phyloP scores from a whole-genome alignment of 1,140 invertebrate species.

The Archegozetes longisetosus region DNA sequence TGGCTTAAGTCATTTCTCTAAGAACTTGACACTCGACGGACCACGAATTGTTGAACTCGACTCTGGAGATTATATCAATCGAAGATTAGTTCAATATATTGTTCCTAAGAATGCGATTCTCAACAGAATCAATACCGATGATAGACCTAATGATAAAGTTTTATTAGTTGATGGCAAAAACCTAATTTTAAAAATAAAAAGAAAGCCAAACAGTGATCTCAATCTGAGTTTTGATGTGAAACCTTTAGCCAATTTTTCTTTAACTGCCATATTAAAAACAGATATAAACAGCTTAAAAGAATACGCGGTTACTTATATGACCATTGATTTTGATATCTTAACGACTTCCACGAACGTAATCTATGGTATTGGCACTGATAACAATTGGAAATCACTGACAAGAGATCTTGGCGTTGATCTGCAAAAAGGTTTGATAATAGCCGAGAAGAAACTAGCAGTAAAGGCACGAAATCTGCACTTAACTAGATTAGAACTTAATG shows the following conservation, averaged over 20 bases:
- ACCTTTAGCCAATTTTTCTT: conserved; percentile 47
- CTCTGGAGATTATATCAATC: background rate
- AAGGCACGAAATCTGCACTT: conserved; percentile 27
- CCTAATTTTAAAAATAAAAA: background rate
- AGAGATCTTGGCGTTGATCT: conserved; percentile 79
- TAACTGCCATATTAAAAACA: conserved; percentile 54
- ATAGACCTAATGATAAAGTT: conserved; percentile 2
- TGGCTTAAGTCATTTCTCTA: conserved; percentile 90
- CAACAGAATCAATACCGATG: background rate
- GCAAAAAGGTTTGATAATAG: conserved; percentile 57
- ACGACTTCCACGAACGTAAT: conserved; percentile 55
- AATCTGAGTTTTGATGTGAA: conserved; percentile 15
- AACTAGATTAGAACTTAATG: conserved; percentile 53
- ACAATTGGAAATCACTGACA: conserved; percentile 56
- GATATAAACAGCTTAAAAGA: conserved; percentile 22
- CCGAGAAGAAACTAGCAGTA: conserved; percentile 47
- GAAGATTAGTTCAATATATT: background rate
- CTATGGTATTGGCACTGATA: conserved; percentile 55
- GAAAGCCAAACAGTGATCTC: background rate
- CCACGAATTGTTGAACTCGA: conserved; percentile 10
- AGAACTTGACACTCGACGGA: conserved; percentile 54
- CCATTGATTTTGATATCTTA: conserved; percentile 24
- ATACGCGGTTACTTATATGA: conserved; percentile 1
- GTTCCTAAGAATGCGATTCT: background rate
- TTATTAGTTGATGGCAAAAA: background rate